Percentiles rank a stretch among this genome's conserved stretches.
These are phyloP conservation scores for Trissoscelio sp. DNA, from an alignment of 2,888 invertebrate species.

Conservation along the genomic window DNA sequence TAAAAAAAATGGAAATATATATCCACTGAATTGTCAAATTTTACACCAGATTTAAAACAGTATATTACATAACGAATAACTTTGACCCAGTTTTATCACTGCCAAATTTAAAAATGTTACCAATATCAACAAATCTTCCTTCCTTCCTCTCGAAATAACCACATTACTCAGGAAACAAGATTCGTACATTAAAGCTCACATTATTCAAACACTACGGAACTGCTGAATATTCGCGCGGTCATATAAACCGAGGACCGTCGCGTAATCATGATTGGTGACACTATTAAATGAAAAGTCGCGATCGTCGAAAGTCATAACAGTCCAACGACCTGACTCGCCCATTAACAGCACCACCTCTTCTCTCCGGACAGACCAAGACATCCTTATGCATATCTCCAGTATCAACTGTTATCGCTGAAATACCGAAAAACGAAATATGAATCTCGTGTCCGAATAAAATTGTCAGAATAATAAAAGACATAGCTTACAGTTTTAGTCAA, in stretches of 20 bases:
- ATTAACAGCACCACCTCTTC: slow-evolving; percentile 28
- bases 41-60: too few species aligned
- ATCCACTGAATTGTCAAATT: too few species aligned
- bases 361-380: not conserved
- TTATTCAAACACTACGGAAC: slow-evolving; percentile 14
- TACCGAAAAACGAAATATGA: too few species aligned
- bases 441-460: too few species aligned
- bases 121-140: not conserved
- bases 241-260: slow-evolving; percentile 12
- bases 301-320: slow-evolving; percentile 43
- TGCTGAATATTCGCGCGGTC: slow-evolving; percentile 20
- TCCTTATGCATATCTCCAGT: slow-evolving; percentile 4
- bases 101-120: not conserved
- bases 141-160: not conserved
- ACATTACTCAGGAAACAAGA: not conserved
- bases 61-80: not conserved
- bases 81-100: not conserved
- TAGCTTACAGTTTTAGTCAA: too few species aligned
- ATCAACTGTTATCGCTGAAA: not conserved
- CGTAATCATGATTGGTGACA: slow-evolving; percentile 46
- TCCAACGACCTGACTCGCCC: slow-evolving; percentile 29
- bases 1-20: too few species aligned
- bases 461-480: too few species aligned
- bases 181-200: slow-evolving; percentile 13
- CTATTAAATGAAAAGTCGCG: slow-evolving; percentile 47